Evolutionary conservation across 2,888 invertebrate species (phyloP).

Genomic region (Pediacus dermestoides): DNA sequence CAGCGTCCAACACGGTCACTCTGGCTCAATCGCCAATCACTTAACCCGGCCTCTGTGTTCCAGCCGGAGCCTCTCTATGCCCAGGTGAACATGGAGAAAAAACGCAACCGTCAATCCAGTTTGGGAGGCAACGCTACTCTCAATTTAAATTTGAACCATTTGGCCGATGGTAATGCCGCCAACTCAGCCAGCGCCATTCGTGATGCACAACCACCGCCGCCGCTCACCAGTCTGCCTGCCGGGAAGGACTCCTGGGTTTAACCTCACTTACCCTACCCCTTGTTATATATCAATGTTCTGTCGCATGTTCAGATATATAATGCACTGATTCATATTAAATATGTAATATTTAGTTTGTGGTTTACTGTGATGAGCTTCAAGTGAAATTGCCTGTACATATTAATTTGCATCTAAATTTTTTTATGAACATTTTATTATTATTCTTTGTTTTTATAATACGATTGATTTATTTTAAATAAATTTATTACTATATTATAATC

Average conservation of each 20-base stretch:
- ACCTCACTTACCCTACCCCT: slow-evolving; percentile 23
- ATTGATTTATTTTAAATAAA: slow-evolving; percentile 44
- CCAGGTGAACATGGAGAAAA: slow-evolving; percentile 64
- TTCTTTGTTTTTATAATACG: slow-evolving; percentile 35
- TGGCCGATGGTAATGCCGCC: slow-evolving; percentile 36
- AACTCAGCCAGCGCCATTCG: no score
- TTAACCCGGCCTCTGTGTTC: slow-evolving; percentile 31
- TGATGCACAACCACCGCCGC: slow-evolving; percentile 24
- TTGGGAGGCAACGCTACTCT: slow-evolving; percentile 36
- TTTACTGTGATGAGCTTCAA: slow-evolving; percentile 52
- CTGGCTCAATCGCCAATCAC: slow-evolving; percentile 10
- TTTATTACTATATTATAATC: slow-evolving; percentile 47
- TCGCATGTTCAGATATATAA: slow-evolving; percentile 46
- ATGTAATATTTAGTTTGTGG: slow-evolving; percentile 49
- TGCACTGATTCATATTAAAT: slow-evolving; percentile 49
- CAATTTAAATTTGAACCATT: slow-evolving; percentile 38
- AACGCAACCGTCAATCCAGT: slow-evolving; percentile 55
- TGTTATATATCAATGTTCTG: slow-evolving; percentile 48
- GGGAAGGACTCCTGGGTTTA: slow-evolving; percentile 52
- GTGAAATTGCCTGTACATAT: slow-evolving; percentile 49
- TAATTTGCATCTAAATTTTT: slow-evolving; percentile 43
- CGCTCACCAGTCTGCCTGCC: slow-evolving; percentile 39
- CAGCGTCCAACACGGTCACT: neutral
- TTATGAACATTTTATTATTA: slow-evolving; percentile 35
- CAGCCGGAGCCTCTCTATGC: slow-evolving; percentile 61